Evolutionary conservation across 2,113 vertebrate species (phyloP).

Genomic region (Amphiprion ocellaris): DNA sequence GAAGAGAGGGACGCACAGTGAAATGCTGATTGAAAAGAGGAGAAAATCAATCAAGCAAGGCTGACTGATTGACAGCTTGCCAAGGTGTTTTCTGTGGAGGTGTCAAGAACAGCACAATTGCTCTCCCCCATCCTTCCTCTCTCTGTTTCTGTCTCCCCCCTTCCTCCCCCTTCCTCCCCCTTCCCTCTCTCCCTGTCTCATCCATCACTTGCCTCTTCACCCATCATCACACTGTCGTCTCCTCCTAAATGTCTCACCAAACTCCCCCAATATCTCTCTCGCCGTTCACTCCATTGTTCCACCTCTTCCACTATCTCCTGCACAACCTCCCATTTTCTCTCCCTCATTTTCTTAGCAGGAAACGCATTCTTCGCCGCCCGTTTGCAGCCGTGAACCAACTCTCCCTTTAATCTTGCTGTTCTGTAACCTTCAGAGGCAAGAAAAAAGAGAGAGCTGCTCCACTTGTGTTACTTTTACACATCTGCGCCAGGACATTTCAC

Average conservation of each 20-base stretch:
- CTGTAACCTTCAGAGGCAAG: slow-evolving; percentile 76
- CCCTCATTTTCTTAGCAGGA: slow-evolving; percentile 60
- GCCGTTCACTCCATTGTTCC: slow-evolving; percentile 69
- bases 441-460: slow-evolving; percentile 49
- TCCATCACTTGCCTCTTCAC: slow-evolving; percentile 80
- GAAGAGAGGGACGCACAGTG: slow-evolving; percentile 67
- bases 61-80: slow-evolving; percentile 83
- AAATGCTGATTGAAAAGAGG: slow-evolving; percentile 84
- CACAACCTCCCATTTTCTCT: slow-evolving; percentile 42
- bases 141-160: slow-evolving; percentile 43
- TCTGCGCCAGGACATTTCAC: slow-evolving; percentile 41
- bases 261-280: slow-evolving; percentile 64
- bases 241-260: slow-evolving; percentile 77
- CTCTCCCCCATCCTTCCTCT: slow-evolving; percentile 62
- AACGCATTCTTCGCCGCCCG: slow-evolving; percentile 68
- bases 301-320: slow-evolving; percentile 46
- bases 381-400: slow-evolving; percentile 77
- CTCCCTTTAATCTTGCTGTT: slow-evolving; percentile 84
- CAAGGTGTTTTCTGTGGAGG: slow-evolving; percentile 84
- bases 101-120: slow-evolving; percentile 85
- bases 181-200: slow-evolving; percentile 62
- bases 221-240: slow-evolving; percentile 81
- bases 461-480: slow-evolving; percentile 69
- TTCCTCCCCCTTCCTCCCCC: slow-evolving; percentile 20
- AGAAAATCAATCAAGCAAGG: slow-evolving; percentile 84